Base-by-base conservation (phyloP, 2,113 vertebrate genomes). In the Mesembrinibis cayennensis region DNA sequence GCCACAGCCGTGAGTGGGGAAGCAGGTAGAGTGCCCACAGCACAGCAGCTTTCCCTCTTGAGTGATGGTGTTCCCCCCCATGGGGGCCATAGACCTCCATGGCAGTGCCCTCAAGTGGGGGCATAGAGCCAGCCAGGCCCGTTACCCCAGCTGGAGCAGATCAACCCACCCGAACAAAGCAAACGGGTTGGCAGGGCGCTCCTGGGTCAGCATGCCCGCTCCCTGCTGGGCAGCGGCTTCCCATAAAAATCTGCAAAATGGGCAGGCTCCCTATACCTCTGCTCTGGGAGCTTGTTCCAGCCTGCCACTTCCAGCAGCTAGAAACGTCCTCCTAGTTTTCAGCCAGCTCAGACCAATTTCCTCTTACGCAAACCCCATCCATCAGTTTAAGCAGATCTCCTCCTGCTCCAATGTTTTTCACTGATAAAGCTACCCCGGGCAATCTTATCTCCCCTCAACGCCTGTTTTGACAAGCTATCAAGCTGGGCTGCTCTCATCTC, bases 101-200 rank as follows among this genome's bases (percentile, higher is more conserved):
- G 40, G 25, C 3, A 3, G 27, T 30, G 72, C 40, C 44, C 50
- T 21, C 12, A 3, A 4, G 20, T 8, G 10, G 61, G 73, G 40
- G 29, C 9, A 6, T 1, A 3, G 32, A 34, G 30, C 58, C 61
- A 49, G 19, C 27, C 67, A 15, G 13, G 25, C n/a, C 34, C 22
- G 0, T 11, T 7, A 26, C 30, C 59, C 40, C 15, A 4, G 40
- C 40, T 7, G 40, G n/a, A 55, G 38, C 45, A 17, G 38, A 27
- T 8, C 52, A 19, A 6, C 38, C 65, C 21, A 6, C 32, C 50
- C 2, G 0, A 10, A 13, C 16, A 50, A 20, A 70, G 56, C 36
- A 21, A 7, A 2, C 0, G 3, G 21, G 30, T 4, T 20, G 23
- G 66, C 34, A 26, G 34, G 59, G 67, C 1, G 3, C 22, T 19